Base-by-base conservation (phyloP, 1,140 invertebrate species). In the Drosophila prosaltans region DNA sequence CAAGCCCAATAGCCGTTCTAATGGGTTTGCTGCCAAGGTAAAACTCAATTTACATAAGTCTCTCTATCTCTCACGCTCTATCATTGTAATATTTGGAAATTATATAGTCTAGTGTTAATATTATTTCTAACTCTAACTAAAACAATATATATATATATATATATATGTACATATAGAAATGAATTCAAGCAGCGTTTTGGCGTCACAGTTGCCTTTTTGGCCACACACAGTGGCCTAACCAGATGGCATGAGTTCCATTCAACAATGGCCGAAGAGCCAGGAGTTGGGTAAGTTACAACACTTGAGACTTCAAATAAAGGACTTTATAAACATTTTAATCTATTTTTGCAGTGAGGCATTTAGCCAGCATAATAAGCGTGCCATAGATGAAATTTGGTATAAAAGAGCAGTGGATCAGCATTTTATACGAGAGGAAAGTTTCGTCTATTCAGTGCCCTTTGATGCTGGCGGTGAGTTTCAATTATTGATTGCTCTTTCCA, bases 311-410 rank as follows among this genome's bases (percentile, higher is more conserved):
- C 10, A 32, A 63, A 3, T n/a, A 9, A 3, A 10, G 8, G 8
- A 32, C 39, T 16, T 28, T 8, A 2, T 10, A 59, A 21, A 41
- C 2, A 1, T 40, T 48, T 16, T 9, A 2, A n/a, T 26, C 2
- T 16, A 16, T 16, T 16, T 16, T 6, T 62, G 11, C 67, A 94
- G 94, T 54, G 91, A 92, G 16, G 93, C 93, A 71, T 94, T 94
- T 66, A 94, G 94, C 39, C 93, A 94, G 69, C 92, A 94, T 51
- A 95, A 97, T 92, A 96, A 95, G 5, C 93, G 94, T 60, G 96
- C 98, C 1, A 98, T 97, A 48, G 97, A 99, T 90, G 97, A 98
- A 92, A 94, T 97, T 6, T 99, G 97, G 97, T 99, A 99, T 91
- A 95, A 96, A 74, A 94, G 98, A 57, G 98, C 98, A 1, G 97